Conservation (phyloP, 2,113 vertebrate genomes). For the Ptilorrhoa leucosticta region DNA sequence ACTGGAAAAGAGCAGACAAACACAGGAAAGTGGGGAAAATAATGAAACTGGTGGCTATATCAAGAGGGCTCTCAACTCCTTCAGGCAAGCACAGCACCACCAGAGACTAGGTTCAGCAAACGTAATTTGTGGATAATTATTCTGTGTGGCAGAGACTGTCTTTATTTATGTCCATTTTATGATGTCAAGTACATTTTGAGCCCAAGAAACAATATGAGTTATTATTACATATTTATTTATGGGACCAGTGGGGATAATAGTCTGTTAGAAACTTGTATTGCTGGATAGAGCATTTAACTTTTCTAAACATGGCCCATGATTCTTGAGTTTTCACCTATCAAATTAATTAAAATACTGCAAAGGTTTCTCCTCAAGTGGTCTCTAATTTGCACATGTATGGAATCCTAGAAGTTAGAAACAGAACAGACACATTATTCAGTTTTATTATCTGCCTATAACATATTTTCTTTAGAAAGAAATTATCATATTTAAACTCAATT, state of each 20-base stretch:
- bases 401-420: not conserved
- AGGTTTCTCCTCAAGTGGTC: not conserved
- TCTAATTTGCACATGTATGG: constrained; percentile 29
- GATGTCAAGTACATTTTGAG: not conserved
- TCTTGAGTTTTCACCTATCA: not conserved
- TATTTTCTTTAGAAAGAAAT: constrained; percentile 26
- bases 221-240: not conserved
- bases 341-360: constrained; percentile 10
- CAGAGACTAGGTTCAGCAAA: not conserved
- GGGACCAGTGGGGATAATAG: not conserved
- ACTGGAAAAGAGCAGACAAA: not conserved
- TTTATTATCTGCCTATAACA: not conserved
- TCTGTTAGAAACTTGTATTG: not conserved
- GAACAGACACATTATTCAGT: not conserved
- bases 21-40: not conserved
- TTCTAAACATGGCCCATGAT: not conserved
- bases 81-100: not conserved
- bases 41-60: not conserved
- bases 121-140: not conserved
- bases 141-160: not conserved
- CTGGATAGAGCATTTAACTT: not conserved
- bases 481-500: not conserved
- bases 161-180: not conserved
- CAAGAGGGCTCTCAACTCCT: not conserved
- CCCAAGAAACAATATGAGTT: not conserved